Evolutionary conservation across 2,797 vertebrate genomes (phyloP).

Genomic region (Mycteria americana): DNA sequence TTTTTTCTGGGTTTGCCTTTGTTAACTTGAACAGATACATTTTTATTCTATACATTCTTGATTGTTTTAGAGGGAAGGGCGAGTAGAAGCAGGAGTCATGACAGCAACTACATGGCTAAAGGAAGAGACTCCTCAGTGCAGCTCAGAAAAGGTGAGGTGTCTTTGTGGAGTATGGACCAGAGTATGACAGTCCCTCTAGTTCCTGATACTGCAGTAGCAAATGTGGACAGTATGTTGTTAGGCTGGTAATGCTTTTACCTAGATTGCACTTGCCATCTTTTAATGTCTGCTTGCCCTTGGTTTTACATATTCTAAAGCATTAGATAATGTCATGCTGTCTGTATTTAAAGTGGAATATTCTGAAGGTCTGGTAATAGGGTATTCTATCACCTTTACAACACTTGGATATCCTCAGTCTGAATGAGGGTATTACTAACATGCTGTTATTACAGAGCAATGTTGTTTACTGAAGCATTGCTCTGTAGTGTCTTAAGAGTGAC

Average conservation of each 20-base stretch:
- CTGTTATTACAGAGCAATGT: not conserved
- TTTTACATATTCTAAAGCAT: not conserved
- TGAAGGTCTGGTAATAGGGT: not conserved
- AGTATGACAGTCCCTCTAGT: not conserved
- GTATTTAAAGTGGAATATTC: not conserved
- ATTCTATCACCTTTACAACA: not conserved
- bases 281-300: not conserved
- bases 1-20: not conserved
- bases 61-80: slow-evolving; percentile 85
- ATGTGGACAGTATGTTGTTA: not conserved
- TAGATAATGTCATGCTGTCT: not conserved
- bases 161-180: not conserved
- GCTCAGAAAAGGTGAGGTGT: slow-evolving; percentile 78
- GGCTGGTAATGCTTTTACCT: not conserved
- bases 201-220: not conserved
- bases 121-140: slow-evolving; percentile 62
- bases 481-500: not conserved
- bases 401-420: not conserved
- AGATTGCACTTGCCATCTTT: not conserved
- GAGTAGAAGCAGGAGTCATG: slow-evolving; percentile 87
- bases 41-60: not conserved
- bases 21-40: not conserved
- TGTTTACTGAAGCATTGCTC: not conserved
- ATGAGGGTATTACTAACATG: not conserved
- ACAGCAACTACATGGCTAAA: slow-evolving; percentile 82